Conservation (phyloP, 2,888 invertebrate genomes). For the Mythimna vitellina region DNA sequence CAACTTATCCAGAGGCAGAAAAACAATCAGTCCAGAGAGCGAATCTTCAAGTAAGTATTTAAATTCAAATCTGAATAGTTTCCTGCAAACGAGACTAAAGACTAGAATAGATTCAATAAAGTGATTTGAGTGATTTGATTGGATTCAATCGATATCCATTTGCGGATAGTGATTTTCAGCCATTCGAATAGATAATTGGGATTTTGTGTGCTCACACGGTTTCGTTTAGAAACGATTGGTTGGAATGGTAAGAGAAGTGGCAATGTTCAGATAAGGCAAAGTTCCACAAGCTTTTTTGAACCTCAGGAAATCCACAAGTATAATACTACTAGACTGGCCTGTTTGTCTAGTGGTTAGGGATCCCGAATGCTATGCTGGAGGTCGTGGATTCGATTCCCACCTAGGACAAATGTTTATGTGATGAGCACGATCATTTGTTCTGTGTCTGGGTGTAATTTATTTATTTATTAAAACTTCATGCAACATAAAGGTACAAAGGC, state of each 20-base stretch:
- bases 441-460: too few relatives aligned
- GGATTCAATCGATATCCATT: slow-evolving; percentile 48
- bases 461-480: too few relatives aligned
- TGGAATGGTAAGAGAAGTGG: background rate
- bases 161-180: slow-evolving; percentile 34
- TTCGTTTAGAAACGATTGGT: background rate
- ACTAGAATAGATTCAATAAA: slow-evolving; percentile 38
- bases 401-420: too few relatives aligned
- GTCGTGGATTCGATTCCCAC: too few relatives aligned
- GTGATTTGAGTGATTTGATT: slow-evolving; percentile 44
- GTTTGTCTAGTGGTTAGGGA: too few relatives aligned
- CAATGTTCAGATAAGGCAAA: background rate
- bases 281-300: too few relatives aligned
- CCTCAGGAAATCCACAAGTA: too few relatives aligned
- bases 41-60: slow-evolving; percentile 5
- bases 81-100: slow-evolving; percentile 29
- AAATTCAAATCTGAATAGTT: slow-evolving; percentile 35
- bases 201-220: slow-evolving; percentile 32
- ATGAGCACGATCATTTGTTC: too few relatives aligned
- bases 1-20: background rate
- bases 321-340: too few relatives aligned
- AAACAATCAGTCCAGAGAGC: background rate
- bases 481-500: too few relatives aligned
- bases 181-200: slow-evolving; percentile 22
- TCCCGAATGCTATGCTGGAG: too few relatives aligned